phyloP scores from a whole-genome alignment of 2,113 vertebrate genomes.

The Regulus satrapa region DNA sequence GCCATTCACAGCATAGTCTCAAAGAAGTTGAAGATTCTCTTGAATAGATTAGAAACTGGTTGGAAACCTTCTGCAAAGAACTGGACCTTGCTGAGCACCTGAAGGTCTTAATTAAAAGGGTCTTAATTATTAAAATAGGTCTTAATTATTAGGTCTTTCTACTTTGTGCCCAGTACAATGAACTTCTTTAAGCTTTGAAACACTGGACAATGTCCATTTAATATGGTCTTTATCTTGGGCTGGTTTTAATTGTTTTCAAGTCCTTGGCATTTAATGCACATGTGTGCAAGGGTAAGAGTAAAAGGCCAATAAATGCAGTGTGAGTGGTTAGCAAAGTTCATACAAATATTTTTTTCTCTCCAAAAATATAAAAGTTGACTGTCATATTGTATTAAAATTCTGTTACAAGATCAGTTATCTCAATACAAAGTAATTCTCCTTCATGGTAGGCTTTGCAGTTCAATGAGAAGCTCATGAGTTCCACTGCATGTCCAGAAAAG shows the following conservation, averaged over 20 bases:
- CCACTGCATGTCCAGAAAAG: not conserved
- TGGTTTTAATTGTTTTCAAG: not conserved
- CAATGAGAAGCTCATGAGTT: constrained; percentile 14
- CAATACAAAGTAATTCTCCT: not conserved
- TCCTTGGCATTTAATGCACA: not conserved
- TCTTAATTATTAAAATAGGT: no score
- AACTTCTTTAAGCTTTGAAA: not conserved
- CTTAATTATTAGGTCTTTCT: not conserved
- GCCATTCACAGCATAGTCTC: not conserved
- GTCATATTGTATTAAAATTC: not conserved
- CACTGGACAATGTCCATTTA: not conserved
- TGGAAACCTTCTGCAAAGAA: not conserved
- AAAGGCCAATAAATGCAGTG: not conserved
- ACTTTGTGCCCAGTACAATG: not conserved
- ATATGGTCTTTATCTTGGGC: not conserved
- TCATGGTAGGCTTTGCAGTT: not conserved
- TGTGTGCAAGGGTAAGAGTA: not conserved
- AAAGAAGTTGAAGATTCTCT: not conserved
- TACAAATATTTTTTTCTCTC: not conserved
- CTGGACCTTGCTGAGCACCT: not conserved
- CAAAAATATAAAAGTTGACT: not conserved
- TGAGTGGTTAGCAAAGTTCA: not conserved
- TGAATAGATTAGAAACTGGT: not conserved
- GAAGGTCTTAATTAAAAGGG: not conserved
- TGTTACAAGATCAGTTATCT: not conserved